Evolutionary conservation across 2,797 vertebrate genomes (phyloP).

Genomic region (Chloroceryle inda): DNA sequence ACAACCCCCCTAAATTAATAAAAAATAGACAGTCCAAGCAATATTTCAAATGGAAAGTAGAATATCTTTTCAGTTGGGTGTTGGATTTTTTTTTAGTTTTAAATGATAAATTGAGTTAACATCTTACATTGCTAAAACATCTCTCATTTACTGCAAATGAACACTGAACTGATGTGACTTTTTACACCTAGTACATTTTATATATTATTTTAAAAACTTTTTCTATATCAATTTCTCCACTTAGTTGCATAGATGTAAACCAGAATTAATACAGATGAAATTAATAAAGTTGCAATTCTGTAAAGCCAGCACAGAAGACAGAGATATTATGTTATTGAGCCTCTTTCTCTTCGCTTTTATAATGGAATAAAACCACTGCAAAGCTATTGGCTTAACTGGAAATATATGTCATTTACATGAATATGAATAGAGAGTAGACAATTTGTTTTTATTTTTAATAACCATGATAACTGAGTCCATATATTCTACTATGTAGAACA

Average conservation of each 20-base stretch:
- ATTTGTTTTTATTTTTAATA: conserved; percentile 28
- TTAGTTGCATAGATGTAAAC: not conserved
- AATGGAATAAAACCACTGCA: not conserved
- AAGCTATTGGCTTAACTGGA: not conserved
- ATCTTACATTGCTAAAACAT: not conserved
- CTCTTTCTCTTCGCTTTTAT: not conserved
- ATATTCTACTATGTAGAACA: not conserved
- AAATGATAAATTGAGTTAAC: not conserved
- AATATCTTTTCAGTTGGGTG: not conserved
- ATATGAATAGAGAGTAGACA: not conserved
- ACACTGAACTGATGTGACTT: not conserved
- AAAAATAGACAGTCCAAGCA: not conserved
- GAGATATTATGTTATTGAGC: not conserved
- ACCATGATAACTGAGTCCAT: not conserved
- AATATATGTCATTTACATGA: not conserved
- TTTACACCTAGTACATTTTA: not conserved
- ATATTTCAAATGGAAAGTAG: not conserved
- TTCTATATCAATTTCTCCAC: not conserved
- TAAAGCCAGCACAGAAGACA: not conserved
- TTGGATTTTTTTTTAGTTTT: not conserved
- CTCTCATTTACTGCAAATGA: not conserved
- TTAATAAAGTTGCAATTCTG: not conserved
- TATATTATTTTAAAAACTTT: not conserved
- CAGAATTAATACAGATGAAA: not conserved
- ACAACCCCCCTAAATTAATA: not conserved